Conservation (phyloP, 64 coral and sea anemone genomes). For the Actinia equina region DNA sequence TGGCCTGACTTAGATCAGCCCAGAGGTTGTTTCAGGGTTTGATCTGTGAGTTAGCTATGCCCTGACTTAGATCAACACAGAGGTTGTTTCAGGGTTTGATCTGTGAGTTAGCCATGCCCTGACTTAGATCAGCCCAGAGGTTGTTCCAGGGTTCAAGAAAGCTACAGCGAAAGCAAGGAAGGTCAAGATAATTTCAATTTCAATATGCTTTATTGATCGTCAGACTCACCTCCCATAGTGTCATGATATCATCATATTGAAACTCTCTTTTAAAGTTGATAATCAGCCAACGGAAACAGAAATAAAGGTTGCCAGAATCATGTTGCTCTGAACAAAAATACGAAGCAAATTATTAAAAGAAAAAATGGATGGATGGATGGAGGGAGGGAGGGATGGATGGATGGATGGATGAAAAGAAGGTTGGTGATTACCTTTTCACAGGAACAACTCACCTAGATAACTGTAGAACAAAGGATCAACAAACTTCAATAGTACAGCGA, state of each 20-base stretch:
- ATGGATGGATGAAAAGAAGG: no score
- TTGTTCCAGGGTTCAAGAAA: neutral
- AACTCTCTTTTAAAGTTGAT: conserved; percentile 98
- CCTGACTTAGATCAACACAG: no score
- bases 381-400: no score
- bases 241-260: conserved; percentile 86
- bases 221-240: conserved; percentile 85
- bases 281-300: conserved; percentile 97
- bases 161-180: neutral
- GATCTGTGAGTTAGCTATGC: no score
- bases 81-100: neutral
- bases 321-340: conserved; percentile 75
- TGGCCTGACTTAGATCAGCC: no score
- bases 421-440: neutral
- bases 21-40: no score
- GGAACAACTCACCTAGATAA: conserved; percentile 53
- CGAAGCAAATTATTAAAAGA: neutral
- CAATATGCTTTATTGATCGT: neutral
- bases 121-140: neutral
- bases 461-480: conserved; percentile 82
- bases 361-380: neutral
- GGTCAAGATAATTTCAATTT: neutral
- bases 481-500: conserved; percentile 66
- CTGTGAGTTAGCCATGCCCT: neutral
- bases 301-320: conserved; percentile 94